Evolutionary conservation across 2,888 invertebrate species (phyloP).

Genomic region (Trichopoda pennipes): DNA sequence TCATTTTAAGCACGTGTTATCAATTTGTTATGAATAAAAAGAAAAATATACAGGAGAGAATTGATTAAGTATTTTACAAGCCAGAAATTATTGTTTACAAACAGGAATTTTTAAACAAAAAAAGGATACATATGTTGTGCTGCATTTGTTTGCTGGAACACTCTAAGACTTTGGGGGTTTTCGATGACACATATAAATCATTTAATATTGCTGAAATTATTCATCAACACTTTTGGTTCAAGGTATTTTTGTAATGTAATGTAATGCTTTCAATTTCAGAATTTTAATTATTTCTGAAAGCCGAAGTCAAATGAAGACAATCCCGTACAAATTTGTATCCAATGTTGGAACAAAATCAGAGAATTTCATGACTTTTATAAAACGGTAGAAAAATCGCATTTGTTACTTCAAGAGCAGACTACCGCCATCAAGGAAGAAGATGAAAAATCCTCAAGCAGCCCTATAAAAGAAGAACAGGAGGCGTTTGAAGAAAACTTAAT

Average conservation of each 20-base stretch:
- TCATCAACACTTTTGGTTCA: constrained; percentile 79
- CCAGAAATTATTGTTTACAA: constrained; percentile 49
- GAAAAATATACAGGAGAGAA: background rate
- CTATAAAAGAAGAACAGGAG: constrained; percentile 34
- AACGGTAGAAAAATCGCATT: constrained; percentile 76
- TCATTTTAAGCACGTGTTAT: background rate
- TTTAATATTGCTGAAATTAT: constrained; percentile 75
- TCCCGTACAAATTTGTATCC: constrained; percentile 76
- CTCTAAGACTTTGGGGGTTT: constrained; percentile 75
- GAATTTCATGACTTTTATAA: constrained; percentile 78
- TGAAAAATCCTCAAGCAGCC: constrained; percentile 12
- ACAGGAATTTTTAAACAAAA: constrained; percentile 5
- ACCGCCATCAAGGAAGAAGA: constrained; percentile 53
- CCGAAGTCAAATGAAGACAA: constrained; percentile 75
- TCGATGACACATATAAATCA: constrained; percentile 71
- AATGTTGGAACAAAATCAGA: constrained; percentile 77
- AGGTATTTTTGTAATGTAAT: constrained; percentile 70
- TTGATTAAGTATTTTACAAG: constrained; percentile 6
- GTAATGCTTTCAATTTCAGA: background rate
- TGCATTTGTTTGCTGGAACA: constrained; percentile 76
- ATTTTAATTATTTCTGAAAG: constrained; percentile 17
- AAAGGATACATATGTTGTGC: constrained; percentile 73
- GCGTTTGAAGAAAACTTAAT: constrained; percentile 37
- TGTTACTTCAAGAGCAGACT: constrained; percentile 61
- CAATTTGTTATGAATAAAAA: background rate